Evolutionary conservation across 1,140 invertebrate genomes (phyloP).

Genomic region (Neelides sp.): DNA sequence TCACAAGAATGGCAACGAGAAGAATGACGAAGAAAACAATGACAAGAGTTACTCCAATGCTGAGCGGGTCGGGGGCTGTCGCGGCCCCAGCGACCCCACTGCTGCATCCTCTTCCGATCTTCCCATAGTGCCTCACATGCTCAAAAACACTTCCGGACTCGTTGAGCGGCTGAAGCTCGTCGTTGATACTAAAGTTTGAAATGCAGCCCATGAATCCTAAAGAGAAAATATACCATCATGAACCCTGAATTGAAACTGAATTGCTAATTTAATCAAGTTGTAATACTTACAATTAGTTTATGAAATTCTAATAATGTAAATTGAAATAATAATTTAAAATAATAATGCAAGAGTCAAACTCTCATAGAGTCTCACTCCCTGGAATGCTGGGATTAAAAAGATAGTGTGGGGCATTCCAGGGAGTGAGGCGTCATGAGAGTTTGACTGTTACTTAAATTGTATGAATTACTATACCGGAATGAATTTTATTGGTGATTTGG

Average conservation of each 20-base stretch:
- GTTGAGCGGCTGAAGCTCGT: constrained; percentile 75
- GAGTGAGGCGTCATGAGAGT: no score
- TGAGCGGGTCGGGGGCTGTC: constrained; percentile 67
- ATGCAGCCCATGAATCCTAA: constrained; percentile 74
- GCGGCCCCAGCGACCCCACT: constrained; percentile 47
- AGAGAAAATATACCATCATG: constrained; percentile 26
- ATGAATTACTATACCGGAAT: constrained; percentile 21
- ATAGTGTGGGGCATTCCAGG: no score
- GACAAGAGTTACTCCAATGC: constrained; percentile 78
- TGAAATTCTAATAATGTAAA: not conserved
- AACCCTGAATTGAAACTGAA: not conserved
- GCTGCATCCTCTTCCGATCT: constrained; percentile 41
- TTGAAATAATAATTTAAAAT: constrained; percentile 2
- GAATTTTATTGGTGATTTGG: constrained; percentile 37
- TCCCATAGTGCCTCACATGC: constrained; percentile 41
- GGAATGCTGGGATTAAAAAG: no score
- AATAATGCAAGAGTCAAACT: no score
- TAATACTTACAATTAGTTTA: not conserved
- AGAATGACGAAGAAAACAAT: constrained; percentile 87
- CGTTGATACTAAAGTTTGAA: constrained; percentile 75
- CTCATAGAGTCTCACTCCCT: no score
- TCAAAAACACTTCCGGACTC: constrained; percentile 67
- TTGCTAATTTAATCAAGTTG: not conserved
- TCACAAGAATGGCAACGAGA: constrained; percentile 71
- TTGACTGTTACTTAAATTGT: no score